Evolutionary conservation across 2,888 invertebrate species (phyloP).

Genomic region (Crocallis elinguaria): DNA sequence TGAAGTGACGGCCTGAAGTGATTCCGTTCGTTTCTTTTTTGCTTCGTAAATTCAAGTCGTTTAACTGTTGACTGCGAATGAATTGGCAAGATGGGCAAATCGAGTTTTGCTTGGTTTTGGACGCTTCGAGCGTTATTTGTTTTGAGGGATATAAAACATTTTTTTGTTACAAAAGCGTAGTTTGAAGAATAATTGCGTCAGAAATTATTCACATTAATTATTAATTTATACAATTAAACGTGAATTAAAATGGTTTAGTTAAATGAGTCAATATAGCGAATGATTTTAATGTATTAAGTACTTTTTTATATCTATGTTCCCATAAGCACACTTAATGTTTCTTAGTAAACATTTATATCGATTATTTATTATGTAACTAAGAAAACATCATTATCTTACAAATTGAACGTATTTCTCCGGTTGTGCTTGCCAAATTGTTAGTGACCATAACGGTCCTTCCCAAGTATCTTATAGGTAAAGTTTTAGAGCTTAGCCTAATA

Average conservation of each 20-base stretch:
- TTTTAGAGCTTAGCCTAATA: conserved; percentile 20
- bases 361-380: too few species aligned
- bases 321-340: too few species aligned
- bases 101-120: conserved; percentile 1
- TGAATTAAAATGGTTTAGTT: too few species aligned
- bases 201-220: too few species aligned
- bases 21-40: conserved; percentile 14
- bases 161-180: neutral
- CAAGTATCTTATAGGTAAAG: conserved; percentile 23
- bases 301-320: too few species aligned
- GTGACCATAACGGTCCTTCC: conserved; percentile 5
- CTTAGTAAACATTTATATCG: too few species aligned
- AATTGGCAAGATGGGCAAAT: conserved; percentile 13
- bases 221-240: too few species aligned
- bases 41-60: conserved; percentile 18
- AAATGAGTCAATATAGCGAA: too few species aligned
- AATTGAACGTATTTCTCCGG: conserved; percentile 4
- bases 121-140: neutral
- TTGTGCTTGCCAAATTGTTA: conserved; percentile 12
- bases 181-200: too few species aligned
- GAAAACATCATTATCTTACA: neutral
- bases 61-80: conserved; percentile 14
- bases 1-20: neutral
- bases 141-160: neutral
- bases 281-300: too few species aligned